phyloP scores from a whole-genome alignment of 2,888 invertebrate species.

The Cerceris rybyensis region DNA sequence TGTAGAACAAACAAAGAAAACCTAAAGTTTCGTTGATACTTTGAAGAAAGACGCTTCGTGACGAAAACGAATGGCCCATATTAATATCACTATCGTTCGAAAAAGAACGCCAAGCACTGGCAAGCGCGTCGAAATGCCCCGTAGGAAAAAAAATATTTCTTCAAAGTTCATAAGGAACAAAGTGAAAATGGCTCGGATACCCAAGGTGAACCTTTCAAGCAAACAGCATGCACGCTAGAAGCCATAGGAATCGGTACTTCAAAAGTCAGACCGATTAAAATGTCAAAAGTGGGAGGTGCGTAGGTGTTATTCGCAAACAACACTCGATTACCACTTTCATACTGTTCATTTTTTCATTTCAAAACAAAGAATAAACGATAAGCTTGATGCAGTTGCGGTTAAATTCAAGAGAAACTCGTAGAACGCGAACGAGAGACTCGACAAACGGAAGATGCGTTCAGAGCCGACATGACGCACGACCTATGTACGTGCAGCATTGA shows the following conservation, averaged over 20 bases:
- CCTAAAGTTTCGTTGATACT: too few relatives aligned
- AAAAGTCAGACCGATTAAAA: slow-evolving; percentile 63
- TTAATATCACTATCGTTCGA: too few relatives aligned
- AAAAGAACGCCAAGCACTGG: too few relatives aligned
- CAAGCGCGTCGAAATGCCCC: too few relatives aligned
- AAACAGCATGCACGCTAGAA: slow-evolving; percentile 38
- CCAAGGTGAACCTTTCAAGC: not conserved
- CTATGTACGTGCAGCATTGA: slow-evolving; percentile 59
- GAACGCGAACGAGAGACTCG: slow-evolving; percentile 33
- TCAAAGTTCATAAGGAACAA: not conserved
- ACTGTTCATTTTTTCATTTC: slow-evolving; percentile 22
- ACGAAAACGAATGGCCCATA: too few relatives aligned
- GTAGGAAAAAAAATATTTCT: not conserved
- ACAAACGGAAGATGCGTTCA: slow-evolving; percentile 70
- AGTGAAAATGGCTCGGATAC: not conserved
- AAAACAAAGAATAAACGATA: not conserved
- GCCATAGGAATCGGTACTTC: slow-evolving; percentile 46
- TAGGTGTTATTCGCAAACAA: slow-evolving; percentile 56
- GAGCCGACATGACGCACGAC: slow-evolving; percentile 75
- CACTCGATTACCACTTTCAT: slow-evolving; percentile 49
- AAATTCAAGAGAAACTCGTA: slow-evolving; percentile 6
- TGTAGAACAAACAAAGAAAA: slow-evolving; percentile 17
- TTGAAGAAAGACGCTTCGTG: too few relatives aligned
- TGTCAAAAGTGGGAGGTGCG: slow-evolving; percentile 70
- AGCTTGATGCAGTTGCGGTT: slow-evolving; percentile 11